Evolutionary conservation across 1,140 invertebrate species (phyloP).

Genomic region (Aphelinus atriplicis): DNA sequence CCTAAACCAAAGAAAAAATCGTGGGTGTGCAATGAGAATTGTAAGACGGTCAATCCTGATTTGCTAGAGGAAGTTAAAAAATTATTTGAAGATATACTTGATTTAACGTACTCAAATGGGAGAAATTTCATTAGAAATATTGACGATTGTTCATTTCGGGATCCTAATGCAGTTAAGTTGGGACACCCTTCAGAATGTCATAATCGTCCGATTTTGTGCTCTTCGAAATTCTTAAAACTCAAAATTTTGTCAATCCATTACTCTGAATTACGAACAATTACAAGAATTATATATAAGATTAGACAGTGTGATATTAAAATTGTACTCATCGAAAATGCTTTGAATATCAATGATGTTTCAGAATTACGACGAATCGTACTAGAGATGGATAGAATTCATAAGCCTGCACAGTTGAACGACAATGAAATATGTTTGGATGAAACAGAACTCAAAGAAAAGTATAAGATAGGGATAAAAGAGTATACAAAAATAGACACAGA

Average conservation of each 20-base stretch:
- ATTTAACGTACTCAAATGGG: not conserved
- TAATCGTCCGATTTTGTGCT: not conserved
- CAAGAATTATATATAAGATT: not conserved
- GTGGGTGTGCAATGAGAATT: not conserved
- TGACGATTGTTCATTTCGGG: conserved; percentile 1
- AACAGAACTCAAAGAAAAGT: not conserved
- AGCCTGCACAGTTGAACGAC: no score
- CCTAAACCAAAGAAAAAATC: not conserved
- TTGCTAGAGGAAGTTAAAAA: conserved; percentile 7
- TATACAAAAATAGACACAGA: conserved; percentile 21
- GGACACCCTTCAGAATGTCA: conserved; percentile 7
- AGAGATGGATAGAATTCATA: no score
- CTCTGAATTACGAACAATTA: conserved; percentile 1
- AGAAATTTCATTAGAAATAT: conserved; percentile 2
- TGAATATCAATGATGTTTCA: not conserved
- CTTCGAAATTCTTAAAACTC: conserved; percentile 4
- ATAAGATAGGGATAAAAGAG: not conserved
- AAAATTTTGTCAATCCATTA: not conserved
- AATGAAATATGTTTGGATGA: not conserved
- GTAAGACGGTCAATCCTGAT: conserved; percentile 1
- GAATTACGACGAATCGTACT: no score
- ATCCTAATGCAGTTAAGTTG: not conserved
- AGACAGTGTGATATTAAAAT: not conserved
- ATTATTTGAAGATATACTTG: conserved; percentile 3
- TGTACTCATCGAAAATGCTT: not conserved